Evolutionary conservation across 2,888 invertebrate genomes (phyloP), one percentile per base, ranked within the genome.

Genomic region (Odontomyia ornata): DNA sequence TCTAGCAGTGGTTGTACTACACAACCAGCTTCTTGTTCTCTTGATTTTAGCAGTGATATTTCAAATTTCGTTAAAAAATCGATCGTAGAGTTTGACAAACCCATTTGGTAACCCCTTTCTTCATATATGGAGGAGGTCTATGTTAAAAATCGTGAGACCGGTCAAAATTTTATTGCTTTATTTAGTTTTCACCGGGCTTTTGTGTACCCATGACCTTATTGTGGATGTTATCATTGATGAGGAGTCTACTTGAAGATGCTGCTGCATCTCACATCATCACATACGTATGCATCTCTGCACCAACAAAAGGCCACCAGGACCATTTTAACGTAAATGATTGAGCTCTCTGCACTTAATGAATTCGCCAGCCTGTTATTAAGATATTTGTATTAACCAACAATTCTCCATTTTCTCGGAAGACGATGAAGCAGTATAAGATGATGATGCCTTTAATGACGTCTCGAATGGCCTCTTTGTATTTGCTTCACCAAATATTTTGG

Each of bases 321-420:
- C 73, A 73, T 60, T 73, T 57, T 36, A 21, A 36, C 13, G 47
- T 64, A 75, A 64, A 75, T 75, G 75, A 64, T 23, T 28, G 64
- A 64, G 25, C 52, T 46, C 57, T 72, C 46, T 52, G 43, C 47
- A 64, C 75, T 75, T 75, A 75, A 75, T 75, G 75, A 75, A 75
- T 60, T 75, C 65, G 64, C 75, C 73, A 75, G 75, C 21, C 75
- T 75, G 75, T 64, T 75, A 75, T 75, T 75, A 75, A 75, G 75
- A 64, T 75, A 75, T 75, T 75, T 75, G 62, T 64, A 75, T 75
- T 64, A 75, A 43, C 64, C 64, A 75, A 75, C 75, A 75, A 75
- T 46, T 25, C 13, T 46, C 46, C 64, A 64, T 47, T 64, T 75
- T 75, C 30, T 21, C 28, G 30, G 65, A 75, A 75, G 21, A 36